A percentile compares a stretch with the other conserved stretches of the same genome.
Conservation (phyloP, 2,113 vertebrate species). For the Cariama cristata region DNA sequence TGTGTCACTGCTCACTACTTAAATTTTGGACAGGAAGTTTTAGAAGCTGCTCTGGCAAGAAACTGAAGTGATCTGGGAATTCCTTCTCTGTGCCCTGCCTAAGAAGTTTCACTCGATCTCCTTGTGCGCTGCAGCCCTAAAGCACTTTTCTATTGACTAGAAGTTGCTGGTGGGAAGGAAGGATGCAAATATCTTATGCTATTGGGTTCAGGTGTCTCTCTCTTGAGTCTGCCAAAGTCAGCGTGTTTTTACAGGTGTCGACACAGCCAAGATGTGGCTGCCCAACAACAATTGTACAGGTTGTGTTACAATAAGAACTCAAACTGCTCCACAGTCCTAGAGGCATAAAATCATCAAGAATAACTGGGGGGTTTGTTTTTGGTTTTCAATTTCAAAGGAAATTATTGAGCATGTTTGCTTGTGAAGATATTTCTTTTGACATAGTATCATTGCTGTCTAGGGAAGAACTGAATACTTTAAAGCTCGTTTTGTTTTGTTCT, state of each 20-base stretch:
- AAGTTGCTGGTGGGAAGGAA: neutral
- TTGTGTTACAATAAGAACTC: neutral
- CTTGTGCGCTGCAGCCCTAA: neutral
- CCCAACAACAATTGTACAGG: neutral
- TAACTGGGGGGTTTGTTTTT: accelerated
- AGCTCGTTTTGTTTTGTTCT: neutral
- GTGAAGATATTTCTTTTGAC: neutral
- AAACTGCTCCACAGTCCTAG: neutral
- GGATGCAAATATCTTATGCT: neutral
- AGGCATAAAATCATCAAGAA: neutral
- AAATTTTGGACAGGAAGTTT: neutral
- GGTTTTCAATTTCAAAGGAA: neutral
- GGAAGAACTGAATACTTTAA: neutral
- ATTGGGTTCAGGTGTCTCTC: neutral
- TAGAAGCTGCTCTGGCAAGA: neutral
- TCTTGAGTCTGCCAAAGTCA: neutral
- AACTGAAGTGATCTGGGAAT: neutral
- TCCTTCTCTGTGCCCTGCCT: neutral
- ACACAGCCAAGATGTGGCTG: neutral
- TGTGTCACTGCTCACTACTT: neutral
- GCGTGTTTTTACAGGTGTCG: neutral
- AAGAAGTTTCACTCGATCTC: neutral
- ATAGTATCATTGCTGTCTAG: neutral
- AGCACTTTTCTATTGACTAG: neutral
- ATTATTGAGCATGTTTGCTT: neutral